phyloP scores from a whole-genome alignment of 2,797 vertebrate genomes.

The Holocentrus rufus region DNA sequence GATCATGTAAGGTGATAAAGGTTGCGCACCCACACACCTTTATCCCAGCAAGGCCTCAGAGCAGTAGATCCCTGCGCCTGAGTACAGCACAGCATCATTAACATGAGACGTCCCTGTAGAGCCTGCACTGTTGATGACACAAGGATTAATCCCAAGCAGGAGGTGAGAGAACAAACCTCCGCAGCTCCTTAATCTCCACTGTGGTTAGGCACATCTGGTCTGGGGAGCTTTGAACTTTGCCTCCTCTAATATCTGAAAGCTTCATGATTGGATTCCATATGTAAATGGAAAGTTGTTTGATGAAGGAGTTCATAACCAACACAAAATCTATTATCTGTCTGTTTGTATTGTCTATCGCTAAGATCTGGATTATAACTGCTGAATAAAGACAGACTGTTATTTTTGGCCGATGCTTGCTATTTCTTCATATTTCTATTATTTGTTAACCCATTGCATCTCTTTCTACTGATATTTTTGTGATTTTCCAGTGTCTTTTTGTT shows the following conservation, averaged over 20 bases:
- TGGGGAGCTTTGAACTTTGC: constrained; percentile 74
- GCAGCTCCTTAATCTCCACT: constrained; percentile 67
- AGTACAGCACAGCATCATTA: constrained; percentile 59
- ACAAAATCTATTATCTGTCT: constrained; percentile 57
- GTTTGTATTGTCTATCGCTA: constrained; percentile 43
- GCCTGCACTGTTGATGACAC: constrained; percentile 53
- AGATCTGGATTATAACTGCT: no score
- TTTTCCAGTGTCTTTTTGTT: neutral
- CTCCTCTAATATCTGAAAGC: constrained; percentile 64
- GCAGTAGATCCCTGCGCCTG: constrained; percentile 60
- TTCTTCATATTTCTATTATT: neutral
- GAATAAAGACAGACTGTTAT: no score
- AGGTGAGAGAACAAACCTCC: constrained; percentile 67
- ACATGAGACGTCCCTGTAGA: constrained; percentile 70
- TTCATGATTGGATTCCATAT: constrained; percentile 73
- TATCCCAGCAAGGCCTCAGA: constrained; percentile 57
- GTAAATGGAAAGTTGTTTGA: constrained; percentile 72
- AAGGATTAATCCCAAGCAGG: constrained; percentile 74
- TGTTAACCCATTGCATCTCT: neutral
- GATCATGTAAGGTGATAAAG: constrained; percentile 65
- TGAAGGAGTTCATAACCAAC: constrained; percentile 73
- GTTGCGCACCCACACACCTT: constrained; percentile 53
- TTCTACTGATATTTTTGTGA: neutral
- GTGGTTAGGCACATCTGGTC: constrained; percentile 74
- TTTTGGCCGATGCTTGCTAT: no score